Conservation (phyloP, 2,797 vertebrate genomes). For the Xenentodon cancila region DNA sequence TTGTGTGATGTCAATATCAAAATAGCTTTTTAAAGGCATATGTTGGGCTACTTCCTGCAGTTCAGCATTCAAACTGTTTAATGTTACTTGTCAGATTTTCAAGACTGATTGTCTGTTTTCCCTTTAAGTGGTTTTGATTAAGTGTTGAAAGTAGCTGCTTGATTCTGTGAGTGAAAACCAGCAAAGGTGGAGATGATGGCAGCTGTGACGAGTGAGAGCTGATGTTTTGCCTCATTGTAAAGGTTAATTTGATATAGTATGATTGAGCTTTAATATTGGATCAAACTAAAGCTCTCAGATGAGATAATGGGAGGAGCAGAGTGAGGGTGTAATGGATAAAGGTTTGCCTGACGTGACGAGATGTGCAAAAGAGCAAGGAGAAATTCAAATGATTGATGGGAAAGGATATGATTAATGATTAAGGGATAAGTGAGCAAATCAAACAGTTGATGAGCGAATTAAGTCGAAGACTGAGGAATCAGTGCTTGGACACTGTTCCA, state of each 20-base stretch:
- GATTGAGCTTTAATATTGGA: slow-evolving; percentile 36
- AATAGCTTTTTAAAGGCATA: too few species aligned
- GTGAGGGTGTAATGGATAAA: slow-evolving; percentile 5
- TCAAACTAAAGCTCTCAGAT: slow-evolving; percentile 25
- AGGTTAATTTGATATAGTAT: slow-evolving; percentile 30
- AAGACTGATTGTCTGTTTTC: background rate
- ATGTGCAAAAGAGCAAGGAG: background rate
- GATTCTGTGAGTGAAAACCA: background rate
- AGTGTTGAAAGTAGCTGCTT: background rate
- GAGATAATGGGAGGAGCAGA: slow-evolving; percentile 22
- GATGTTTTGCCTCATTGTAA: slow-evolving; percentile 9
- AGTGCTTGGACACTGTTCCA: background rate
- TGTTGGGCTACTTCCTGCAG: too few species aligned
- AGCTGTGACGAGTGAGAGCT: background rate
- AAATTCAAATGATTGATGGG: slow-evolving; percentile 27
- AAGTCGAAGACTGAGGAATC: background rate
- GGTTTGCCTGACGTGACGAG: slow-evolving; percentile 3
- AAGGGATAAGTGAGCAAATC: slow-evolving; percentile 7
- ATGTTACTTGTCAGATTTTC: background rate
- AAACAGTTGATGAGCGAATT: slow-evolving; percentile 5
- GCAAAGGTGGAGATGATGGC: background rate
- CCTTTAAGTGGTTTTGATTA: background rate
- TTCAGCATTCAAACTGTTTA: background rate
- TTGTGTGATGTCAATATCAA: too few species aligned
- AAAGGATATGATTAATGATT: slow-evolving; percentile 32